Evolutionary conservation across 2,888 invertebrate genomes (phyloP), one percentile per base, ranked within the genome.

Genomic region (Tanypteryx hageni): DNA sequence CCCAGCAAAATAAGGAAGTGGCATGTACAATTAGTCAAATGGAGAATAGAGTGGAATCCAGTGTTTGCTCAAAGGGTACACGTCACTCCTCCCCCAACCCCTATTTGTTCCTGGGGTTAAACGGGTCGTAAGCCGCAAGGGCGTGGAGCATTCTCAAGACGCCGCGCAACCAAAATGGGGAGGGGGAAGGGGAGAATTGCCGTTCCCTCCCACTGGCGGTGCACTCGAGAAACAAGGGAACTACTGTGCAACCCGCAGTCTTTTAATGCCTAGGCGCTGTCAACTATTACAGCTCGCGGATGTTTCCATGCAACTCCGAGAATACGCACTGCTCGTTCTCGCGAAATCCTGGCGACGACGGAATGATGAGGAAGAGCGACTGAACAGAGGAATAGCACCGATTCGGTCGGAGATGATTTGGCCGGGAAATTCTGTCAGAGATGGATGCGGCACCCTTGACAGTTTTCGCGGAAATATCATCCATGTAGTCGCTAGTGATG

Each of bases 1-100:
- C 64, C 64, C 31, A 8, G 83, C 83, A 10, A n/a, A 89, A 44
- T 61, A 31, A 86, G 57, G 86, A 89, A 44, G 68, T 89, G 89
- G 89, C 56, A 64, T 14, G 16, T 44, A 64, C 89, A 89, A 89
- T 89, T 89, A 89, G 89, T 89, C 89, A 89, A 89, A 89, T 89
- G 89, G 89, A 44, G 68, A n/a, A 89, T 68, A 89, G 61, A 89
- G 89, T 89, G 89, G 89, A 89, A 89, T 89, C 61, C 89, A 44
- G 89, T 89, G 64, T 89, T 89, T 89, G 64, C 68, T 56, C 89
- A 89, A 64, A 44, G 31, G 89, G 61, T 27, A 64, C 89, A 9
- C 89, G 31, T 64, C 59, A 83, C 83, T 83, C 56, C 83, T 18
- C 56, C 31, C 31, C n/a, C n/a, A n/a, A n/a, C 18, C 82, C 31